Evolutionary conservation across 2,888 invertebrate genomes (phyloP), one percentile per base, ranked within the genome.

Genomic region (Conus canariensis): DNA sequence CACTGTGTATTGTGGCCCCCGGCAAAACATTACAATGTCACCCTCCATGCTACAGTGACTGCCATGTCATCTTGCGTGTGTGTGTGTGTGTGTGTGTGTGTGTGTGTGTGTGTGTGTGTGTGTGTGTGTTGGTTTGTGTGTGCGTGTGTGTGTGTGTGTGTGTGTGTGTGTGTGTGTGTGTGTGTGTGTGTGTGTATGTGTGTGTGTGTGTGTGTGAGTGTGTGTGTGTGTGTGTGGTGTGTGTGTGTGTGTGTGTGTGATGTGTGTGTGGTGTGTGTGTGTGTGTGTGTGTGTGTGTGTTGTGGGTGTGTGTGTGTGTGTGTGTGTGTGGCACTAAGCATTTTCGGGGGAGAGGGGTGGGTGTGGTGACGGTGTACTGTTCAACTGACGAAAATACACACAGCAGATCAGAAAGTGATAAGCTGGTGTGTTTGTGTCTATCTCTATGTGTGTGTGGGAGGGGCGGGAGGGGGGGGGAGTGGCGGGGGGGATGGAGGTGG

Each of bases 61-160:
- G n/a, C n/a, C n/a, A 8, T n/a, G 74, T 74, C 4, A n/a, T 9
- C n/a, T 4, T 74, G 74, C n/a, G 74, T 74, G n/a, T n/a, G 74
- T n/a, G 74, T 74, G 74, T 74, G 74, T 74, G 74, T 74, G 74
- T 74, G 74, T n/a, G 74, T 74, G 74, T 74, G 74, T 74, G 74
- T 74, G 74, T 74, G 74, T 74, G 74, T 74, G 74, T 74, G 74
- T 74, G 74, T 74, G 74, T 74, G 74, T 74, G n/a, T 74, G n/a
- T 74, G 74, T 74, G 74, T 74, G n/a, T 74, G 74, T 74, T 8
- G 8, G 70, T 22, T 6, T 70, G 70, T 22, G 22, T 70, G 70
- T 19, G 70, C 22, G 70, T 22, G 70, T 3, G 22, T 70, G 70
- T 70, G 22, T 70, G 70, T 70, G 19, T 70, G 22, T 70, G 22